A percentile compares a stretch with the other conserved stretches of the same genome.
Evolutionary conservation across 2,888 invertebrate species (phyloP).

Genomic region (Cantharis flavilabris): DNA sequence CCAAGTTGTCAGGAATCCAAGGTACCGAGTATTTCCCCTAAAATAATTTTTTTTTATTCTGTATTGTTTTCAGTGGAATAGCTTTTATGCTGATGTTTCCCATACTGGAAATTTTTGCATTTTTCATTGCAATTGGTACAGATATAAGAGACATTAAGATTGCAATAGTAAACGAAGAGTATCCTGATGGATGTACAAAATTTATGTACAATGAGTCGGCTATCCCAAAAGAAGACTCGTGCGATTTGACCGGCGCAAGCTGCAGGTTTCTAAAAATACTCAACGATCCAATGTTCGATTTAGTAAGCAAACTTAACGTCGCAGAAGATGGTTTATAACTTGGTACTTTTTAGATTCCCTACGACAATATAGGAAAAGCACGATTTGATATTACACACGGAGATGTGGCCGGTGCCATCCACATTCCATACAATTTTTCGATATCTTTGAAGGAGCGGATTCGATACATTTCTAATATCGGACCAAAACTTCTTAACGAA

Average conservation of each 20-base stretch:
- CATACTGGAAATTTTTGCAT: constrained; percentile 76
- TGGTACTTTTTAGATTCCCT: constrained; percentile 54
- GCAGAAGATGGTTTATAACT: not conserved
- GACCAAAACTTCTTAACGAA: constrained; percentile 59
- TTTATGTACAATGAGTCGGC: constrained; percentile 48
- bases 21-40: constrained; percentile 1
- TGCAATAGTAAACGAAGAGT: constrained; percentile 81
- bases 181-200: constrained; percentile 42
- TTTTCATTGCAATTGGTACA: constrained; percentile 79
- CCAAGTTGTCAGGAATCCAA: constrained; percentile 42
- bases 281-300: constrained; percentile 60
- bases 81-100: constrained; percentile 83
- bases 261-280: constrained; percentile 66
- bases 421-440: constrained; percentile 76
- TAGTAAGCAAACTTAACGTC: constrained; percentile 47
- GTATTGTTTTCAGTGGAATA: constrained; percentile 66
- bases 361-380: constrained; percentile 60
- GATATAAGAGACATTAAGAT: constrained; percentile 74
- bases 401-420: constrained; percentile 66
- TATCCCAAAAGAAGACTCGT: constrained; percentile 50
- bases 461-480: constrained; percentile 62
- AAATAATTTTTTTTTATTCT: not conserved
- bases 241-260: constrained; percentile 62
- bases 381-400: constrained; percentile 60
- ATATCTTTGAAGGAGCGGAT: constrained; percentile 62